phyloP scores from a whole-genome alignment of 2,797 vertebrate species.

The Siniperca obscura region DNA sequence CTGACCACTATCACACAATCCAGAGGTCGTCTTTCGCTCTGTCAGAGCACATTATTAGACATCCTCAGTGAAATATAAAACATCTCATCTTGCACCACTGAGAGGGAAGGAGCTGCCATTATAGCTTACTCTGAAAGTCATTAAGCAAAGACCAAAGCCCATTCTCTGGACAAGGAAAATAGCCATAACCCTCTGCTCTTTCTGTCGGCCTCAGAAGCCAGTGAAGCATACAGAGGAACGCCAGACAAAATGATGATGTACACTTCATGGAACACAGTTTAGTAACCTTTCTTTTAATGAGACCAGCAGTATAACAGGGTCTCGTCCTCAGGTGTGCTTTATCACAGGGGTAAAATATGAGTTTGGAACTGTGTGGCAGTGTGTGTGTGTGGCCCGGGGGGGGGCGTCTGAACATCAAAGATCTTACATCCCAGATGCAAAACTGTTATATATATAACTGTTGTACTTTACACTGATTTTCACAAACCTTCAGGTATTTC shows the following conservation, averaged over 20 bases:
- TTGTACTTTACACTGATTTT: background rate
- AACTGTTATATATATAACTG: background rate
- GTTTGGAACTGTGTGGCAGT: background rate
- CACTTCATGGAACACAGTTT: conserved; percentile 10
- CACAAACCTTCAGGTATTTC: background rate
- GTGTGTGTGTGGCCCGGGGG: background rate
- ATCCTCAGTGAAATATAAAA: conserved; percentile 6
- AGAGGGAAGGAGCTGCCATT: conserved; percentile 4
- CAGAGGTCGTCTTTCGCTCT: conserved; percentile 27
- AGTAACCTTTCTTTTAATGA: conserved; percentile 20
- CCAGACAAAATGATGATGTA: conserved; percentile 14
- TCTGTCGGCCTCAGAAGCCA: conserved; percentile 3
- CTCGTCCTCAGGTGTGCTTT: background rate
- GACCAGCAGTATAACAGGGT: background rate
- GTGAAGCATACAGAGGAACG: background rate
- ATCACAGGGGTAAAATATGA: background rate
- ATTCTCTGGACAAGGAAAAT: background rate
- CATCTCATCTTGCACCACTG: background rate
- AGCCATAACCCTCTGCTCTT: background rate
- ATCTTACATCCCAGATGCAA: background rate
- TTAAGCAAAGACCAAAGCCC: conserved; percentile 15
- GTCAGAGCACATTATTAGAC: conserved; percentile 27
- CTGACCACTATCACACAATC: conserved; percentile 31
- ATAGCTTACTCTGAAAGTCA: conserved; percentile 15
- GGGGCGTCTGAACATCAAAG: conserved; percentile 3